A percentile compares a stretch with the other conserved stretches of the same genome.
phyloP scores from a whole-genome alignment of 2,888 invertebrate species.

The Ectropis crepuscularia region DNA sequence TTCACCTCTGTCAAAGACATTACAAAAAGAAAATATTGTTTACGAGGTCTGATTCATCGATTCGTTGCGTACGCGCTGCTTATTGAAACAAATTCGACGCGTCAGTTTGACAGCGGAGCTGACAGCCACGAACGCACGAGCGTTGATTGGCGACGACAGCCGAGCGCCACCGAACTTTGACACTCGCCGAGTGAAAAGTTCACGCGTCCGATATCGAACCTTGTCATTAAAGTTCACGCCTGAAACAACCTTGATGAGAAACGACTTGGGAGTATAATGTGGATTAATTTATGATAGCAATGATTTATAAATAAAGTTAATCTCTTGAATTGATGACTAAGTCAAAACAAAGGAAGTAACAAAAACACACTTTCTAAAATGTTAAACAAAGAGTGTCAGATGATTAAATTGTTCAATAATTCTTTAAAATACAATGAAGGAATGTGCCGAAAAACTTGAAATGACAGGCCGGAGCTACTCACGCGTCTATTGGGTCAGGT shows the following conservation, averaged over 20 bases:
- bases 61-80: not conserved
- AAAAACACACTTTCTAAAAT: constrained; percentile 13
- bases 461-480: not conserved
- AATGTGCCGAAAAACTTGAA: not conserved
- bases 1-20: not conserved
- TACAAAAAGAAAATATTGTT: not conserved
- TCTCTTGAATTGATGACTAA: constrained; percentile 1
- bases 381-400: constrained; percentile 1
- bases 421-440: not conserved
- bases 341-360: constrained; percentile 11
- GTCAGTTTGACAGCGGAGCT: constrained; percentile 29
- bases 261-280: constrained; percentile 2
- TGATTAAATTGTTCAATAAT: not conserved
- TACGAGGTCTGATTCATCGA: not conserved
- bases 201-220: constrained; percentile 13
- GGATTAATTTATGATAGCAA: constrained; percentile 2
- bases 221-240: constrained; percentile 28
- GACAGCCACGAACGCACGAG: constrained; percentile 30
- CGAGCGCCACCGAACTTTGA: constrained; percentile 35
- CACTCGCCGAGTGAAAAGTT: constrained; percentile 34
- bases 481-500: constrained; percentile 6
- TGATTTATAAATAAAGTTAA: constrained; percentile 2
- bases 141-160: constrained; percentile 31
- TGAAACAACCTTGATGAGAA: constrained; percentile 5
- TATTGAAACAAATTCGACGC: constrained; percentile 23